A percentile compares a stretch with the other conserved stretches of the same genome.
Evolutionary conservation across 2,113 vertebrate species (phyloP).

Genomic region (Cavia aperea): DNA sequence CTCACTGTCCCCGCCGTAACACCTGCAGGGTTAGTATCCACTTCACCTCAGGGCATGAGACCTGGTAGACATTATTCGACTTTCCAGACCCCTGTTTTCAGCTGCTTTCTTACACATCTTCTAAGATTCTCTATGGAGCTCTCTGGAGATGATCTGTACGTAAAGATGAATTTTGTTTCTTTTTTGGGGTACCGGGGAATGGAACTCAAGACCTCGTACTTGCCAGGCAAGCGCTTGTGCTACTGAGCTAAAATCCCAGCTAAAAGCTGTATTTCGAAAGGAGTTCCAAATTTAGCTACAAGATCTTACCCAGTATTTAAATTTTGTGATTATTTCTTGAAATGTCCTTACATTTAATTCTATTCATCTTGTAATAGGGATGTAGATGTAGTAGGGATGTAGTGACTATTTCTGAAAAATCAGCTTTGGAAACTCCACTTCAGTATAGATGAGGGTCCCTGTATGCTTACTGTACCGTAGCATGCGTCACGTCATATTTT

Average conservation of each 20-base stretch:
- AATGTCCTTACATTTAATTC: not conserved
- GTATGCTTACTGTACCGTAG: not conserved
- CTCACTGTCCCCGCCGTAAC: fast-evolving
- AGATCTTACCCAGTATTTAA: not conserved
- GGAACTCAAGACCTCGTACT: too few relatives aligned
- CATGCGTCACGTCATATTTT: not conserved
- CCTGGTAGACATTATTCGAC: not conserved
- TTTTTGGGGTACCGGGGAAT: too few relatives aligned
- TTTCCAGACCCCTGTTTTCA: not conserved
- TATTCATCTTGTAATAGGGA: not conserved
- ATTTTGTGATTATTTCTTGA: not conserved
- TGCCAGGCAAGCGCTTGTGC: too few relatives aligned
- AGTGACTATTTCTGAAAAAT: not conserved
- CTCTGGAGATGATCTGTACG: not conserved
- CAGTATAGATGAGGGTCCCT: too few relatives aligned
- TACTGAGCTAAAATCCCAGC: too few relatives aligned
- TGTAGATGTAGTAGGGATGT: not conserved
- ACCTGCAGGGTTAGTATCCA: not conserved
- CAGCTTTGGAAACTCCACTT: not conserved
- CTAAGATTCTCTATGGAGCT: not conserved
- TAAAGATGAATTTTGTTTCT: too few relatives aligned
- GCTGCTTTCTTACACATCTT: not conserved
- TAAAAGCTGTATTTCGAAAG: too few relatives aligned
- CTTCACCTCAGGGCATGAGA: not conserved
- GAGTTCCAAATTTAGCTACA: not conserved